These are phyloP conservation scores for Cervus canadensis DNA, from an alignment of 2,113 vertebrate genomes.

Conservation along the genomic window DNA sequence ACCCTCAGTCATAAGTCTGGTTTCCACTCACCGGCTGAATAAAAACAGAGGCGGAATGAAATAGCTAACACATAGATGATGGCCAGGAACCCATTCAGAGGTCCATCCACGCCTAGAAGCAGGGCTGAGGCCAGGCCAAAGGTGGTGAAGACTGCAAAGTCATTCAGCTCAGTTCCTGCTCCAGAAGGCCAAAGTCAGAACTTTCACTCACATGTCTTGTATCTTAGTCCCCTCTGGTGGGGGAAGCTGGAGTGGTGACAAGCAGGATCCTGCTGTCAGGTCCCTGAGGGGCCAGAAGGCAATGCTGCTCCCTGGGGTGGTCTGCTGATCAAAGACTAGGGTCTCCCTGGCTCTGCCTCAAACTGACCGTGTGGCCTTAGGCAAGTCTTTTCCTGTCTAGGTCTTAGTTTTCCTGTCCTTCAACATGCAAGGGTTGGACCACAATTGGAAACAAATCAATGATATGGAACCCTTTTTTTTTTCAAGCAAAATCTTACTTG, in stretches of 20 bases:
- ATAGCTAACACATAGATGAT: conserved; percentile 88
- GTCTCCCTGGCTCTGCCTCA: background rate
- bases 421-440: background rate
- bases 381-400: background rate
- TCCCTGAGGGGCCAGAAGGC: background rate
- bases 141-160: conserved; percentile 93
- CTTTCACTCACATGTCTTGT: accelerated
- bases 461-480: background rate
- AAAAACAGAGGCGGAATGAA: conserved; percentile 91
- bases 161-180: conserved; percentile 91
- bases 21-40: conserved; percentile 82
- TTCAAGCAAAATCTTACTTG: background rate
- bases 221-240: background rate
- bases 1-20: background rate
- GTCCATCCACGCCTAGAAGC: conserved; percentile 83
- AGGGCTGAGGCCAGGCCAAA: conserved; percentile 91
- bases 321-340: background rate
- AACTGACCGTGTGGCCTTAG: background rate
- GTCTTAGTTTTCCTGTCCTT: background rate
- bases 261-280: background rate
- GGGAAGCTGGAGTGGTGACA: background rate
- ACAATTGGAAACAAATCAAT: background rate
- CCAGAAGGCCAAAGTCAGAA: background rate
- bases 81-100: conserved; percentile 86
- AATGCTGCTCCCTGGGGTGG: background rate